phyloP scores from a whole-genome alignment of 2,888 invertebrate genomes.

The Dascillus cervinus region DNA sequence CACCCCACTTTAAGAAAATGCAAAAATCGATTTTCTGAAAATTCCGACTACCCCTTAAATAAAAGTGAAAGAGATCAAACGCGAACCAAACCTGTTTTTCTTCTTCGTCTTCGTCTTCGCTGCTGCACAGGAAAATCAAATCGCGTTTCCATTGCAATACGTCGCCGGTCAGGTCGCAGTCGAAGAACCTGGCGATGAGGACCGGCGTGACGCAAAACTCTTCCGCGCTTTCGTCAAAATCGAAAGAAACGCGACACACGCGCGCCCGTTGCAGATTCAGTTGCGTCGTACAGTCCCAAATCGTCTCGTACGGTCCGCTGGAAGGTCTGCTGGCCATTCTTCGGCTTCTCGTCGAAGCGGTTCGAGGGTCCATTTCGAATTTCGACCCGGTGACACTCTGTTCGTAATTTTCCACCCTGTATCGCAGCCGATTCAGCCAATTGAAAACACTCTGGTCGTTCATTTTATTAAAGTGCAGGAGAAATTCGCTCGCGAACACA shows the following conservation, averaged over 20 bases:
- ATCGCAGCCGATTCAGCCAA: constrained; percentile 34
- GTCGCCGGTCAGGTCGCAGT: constrained; percentile 45
- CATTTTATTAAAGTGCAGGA: no score
- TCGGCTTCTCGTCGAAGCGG: constrained; percentile 5
- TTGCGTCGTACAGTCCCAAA: constrained; percentile 23
- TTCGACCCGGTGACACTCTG: constrained; percentile 11
- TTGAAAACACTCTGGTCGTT: constrained; percentile 26
- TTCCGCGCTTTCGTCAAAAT: constrained; percentile 26
- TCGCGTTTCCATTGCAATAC: constrained; percentile 50
- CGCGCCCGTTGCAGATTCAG: constrained; percentile 25
- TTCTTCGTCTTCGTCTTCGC: constrained; percentile 47
- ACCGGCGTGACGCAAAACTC: constrained; percentile 21
- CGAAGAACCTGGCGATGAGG: constrained; percentile 42
- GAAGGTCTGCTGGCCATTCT: constrained; percentile 4
- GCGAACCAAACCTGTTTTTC: no score
- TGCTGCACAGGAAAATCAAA: constrained; percentile 45
- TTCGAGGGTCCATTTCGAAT: not conserved
- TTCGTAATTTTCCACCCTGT: constrained; percentile 34
- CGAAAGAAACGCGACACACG: constrained; percentile 26
- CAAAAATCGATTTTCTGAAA: no score
- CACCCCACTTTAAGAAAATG: no score
- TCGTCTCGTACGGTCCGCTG: constrained; percentile 21
- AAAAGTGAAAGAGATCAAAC: no score
- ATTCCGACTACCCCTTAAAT: no score
- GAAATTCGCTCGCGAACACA: no score